Conservation (phyloP, 64 coral and sea anemone genomes). For the Trachythela sp. region DNA sequence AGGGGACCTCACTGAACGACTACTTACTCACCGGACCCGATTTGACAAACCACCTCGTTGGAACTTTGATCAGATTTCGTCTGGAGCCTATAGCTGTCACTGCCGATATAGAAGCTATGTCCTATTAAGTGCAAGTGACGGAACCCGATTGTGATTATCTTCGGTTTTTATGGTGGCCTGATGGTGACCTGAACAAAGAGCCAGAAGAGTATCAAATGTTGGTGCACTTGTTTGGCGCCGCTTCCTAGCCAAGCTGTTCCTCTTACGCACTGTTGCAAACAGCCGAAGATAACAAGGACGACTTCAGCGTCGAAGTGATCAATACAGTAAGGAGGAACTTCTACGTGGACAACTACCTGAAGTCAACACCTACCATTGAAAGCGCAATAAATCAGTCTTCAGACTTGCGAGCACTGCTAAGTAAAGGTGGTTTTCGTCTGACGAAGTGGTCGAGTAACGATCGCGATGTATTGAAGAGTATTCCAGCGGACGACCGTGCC, state of each 20-base stretch:
- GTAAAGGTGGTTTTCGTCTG: not conserved
- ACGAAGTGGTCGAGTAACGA: not conserved
- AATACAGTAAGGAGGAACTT: not conserved
- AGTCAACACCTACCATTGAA: too few species aligned
- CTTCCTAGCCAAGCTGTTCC: not conserved
- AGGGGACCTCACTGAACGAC: not conserved
- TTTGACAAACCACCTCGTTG: not conserved
- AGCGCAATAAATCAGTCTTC: too few species aligned
- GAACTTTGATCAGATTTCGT: not conserved
- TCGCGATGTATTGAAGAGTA: too few species aligned
- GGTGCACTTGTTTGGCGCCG: not conserved
- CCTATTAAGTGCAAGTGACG: not conserved
- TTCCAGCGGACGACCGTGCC: too few species aligned
- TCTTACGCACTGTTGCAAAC: not conserved
- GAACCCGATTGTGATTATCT: too few species aligned
- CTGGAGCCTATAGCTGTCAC: not conserved
- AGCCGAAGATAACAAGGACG: not conserved
- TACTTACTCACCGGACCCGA: not conserved
- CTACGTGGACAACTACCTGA: not conserved
- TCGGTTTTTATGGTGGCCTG: too few species aligned
- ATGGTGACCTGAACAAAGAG: not conserved
- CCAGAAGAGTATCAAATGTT: not conserved
- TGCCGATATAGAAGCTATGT: not conserved
- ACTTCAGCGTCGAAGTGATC: not conserved
- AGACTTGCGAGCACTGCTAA: too few species aligned